These are phyloP conservation scores for Carcinoscorpius rotundicauda DNA, from an alignment of 1,140 invertebrate genomes.

Conservation along the genomic window DNA sequence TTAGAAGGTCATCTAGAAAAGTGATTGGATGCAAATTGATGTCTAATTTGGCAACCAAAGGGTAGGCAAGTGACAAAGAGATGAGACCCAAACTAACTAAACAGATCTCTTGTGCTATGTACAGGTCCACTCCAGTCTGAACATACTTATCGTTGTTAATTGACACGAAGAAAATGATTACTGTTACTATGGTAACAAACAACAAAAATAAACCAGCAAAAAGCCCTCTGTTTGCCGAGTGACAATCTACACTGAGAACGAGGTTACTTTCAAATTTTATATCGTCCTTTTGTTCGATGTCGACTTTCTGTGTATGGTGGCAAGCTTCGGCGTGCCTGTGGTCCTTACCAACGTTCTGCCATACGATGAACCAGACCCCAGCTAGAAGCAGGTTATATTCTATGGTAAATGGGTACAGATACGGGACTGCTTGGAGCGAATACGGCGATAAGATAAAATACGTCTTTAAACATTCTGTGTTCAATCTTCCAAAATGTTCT, in stretches of 20 bases:
- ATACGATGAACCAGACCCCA: conserved; percentile 54
- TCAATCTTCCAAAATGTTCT: too few species aligned
- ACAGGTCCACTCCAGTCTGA: conserved; percentile 23
- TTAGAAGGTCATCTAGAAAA: conserved; percentile 50
- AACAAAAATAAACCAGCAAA: conserved; percentile 51
- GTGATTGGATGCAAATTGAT: conserved; percentile 45
- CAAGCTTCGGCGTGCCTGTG: conserved; percentile 18
- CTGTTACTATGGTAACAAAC: conserved; percentile 46
- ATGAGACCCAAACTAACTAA: conserved; percentile 41
- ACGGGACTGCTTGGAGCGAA: conserved; percentile 33
- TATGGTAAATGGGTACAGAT: conserved; percentile 56
- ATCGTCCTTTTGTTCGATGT: conserved; percentile 30
- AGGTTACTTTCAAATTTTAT: conserved; percentile 37
- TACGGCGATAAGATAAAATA: conserved; percentile 10
- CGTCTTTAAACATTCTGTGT: neutral
- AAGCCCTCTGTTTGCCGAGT: conserved; percentile 54
- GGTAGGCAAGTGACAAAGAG: conserved; percentile 36
- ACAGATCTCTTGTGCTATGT: conserved; percentile 19
- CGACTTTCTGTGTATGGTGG: conserved; percentile 9
- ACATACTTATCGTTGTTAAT: conserved; percentile 38
- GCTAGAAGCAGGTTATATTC: conserved; percentile 57
- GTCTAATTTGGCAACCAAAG: conserved; percentile 46
- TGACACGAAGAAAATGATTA: conserved; percentile 53
- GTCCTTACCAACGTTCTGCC: conserved; percentile 49
- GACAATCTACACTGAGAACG: conserved; percentile 54